Conservation (phyloP, 1,140 invertebrate species). For the Coptotermes formosanus region DNA sequence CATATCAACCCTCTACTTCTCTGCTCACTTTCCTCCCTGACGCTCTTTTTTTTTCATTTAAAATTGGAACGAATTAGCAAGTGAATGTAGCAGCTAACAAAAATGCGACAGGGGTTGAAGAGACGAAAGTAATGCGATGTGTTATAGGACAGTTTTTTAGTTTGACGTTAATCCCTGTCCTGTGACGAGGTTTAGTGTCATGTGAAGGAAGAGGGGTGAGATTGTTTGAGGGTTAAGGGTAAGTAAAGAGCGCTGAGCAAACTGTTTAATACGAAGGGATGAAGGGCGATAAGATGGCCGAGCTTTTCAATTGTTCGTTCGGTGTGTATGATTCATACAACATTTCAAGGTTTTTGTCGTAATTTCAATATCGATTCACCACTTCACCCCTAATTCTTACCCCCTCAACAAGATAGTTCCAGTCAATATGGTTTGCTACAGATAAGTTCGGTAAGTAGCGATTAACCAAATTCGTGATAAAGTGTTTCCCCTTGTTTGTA, state of each 20-base stretch:
- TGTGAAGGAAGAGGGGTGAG: background rate
- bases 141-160: slow-evolving; percentile 11
- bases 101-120: slow-evolving; percentile 10
- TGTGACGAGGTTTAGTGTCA: background rate
- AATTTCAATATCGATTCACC: background rate
- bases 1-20: slow-evolving; percentile 4
- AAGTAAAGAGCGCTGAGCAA: background rate
- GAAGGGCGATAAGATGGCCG: background rate
- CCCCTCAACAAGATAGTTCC: background rate
- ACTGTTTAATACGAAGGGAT: background rate
- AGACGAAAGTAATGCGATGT: background rate
- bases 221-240: background rate
- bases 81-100: slow-evolving; percentile 6
- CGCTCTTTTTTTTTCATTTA: slow-evolving; percentile 9
- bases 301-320: background rate
- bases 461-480: background rate
- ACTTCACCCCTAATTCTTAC: background rate
- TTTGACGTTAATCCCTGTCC: slow-evolving; percentile 18
- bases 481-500: background rate
- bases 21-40: background rate
- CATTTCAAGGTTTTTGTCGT: background rate
- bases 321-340: background rate
- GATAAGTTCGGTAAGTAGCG: background rate
- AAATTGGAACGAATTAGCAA: slow-evolving; percentile 19
- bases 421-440: background rate